Evolutionary conservation across 2,113 vertebrate species (phyloP).

Genomic region (Sarotherodon lohbergeri): DNA sequence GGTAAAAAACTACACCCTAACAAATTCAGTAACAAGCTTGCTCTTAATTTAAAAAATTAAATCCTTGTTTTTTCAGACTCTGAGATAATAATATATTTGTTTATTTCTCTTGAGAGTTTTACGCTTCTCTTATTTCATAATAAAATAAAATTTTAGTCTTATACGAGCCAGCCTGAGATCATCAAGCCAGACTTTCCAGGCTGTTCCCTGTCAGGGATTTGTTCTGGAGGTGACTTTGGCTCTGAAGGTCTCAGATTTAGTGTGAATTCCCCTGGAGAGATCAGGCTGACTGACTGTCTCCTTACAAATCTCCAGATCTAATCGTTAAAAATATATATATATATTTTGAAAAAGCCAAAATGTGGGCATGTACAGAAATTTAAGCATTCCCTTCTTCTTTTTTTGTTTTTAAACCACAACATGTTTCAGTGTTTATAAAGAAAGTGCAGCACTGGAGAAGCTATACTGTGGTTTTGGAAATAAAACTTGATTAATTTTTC

Average conservation of each 20-base stretch:
- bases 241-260: not conserved
- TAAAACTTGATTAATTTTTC: not conserved
- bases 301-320: not conserved
- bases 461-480: not conserved
- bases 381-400: not conserved
- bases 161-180: not conserved
- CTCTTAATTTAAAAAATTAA: not conserved
- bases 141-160: not conserved
- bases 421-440: not conserved
- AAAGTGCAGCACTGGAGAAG: not conserved
- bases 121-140: not conserved
- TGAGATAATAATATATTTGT: not conserved
- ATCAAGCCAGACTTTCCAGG: not conserved
- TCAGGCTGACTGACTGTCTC: not conserved
- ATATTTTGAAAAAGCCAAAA: not conserved
- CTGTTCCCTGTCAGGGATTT: not conserved
- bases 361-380: not conserved
- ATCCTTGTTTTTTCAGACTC: not conserved
- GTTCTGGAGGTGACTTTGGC: conserved; percentile 8
- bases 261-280: not conserved
- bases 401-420: not conserved
- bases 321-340: not conserved
- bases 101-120: not conserved
- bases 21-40: not conserved
- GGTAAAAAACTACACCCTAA: not conserved